phyloP scores from a whole-genome alignment of 2,797 vertebrate genomes.

The Macrochelys suwanniensis region DNA sequence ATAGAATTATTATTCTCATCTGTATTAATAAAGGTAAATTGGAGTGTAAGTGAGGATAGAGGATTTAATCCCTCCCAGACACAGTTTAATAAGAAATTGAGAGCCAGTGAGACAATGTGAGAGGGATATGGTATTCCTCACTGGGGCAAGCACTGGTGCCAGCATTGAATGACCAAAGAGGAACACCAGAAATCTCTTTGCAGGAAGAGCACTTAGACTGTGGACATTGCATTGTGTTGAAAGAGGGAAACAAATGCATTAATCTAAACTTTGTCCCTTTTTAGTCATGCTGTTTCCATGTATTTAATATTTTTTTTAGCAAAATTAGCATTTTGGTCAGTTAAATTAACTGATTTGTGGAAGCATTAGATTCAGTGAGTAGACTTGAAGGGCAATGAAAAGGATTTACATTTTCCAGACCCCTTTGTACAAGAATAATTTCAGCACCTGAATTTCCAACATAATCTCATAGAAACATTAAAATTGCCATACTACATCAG shows the following conservation, averaged over 20 bases:
- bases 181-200: not conserved
- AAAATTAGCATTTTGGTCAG: not conserved
- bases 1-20: conserved; percentile 29
- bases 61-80: conserved; percentile 34
- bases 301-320: not conserved
- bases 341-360: not conserved
- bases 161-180: not conserved
- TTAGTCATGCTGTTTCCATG: not conserved
- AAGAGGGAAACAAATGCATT: not conserved
- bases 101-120: not conserved
- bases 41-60: conserved; percentile 10
- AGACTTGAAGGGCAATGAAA: not conserved
- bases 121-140: not conserved
- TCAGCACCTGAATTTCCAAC: not conserved
- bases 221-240: not conserved
- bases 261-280: not conserved
- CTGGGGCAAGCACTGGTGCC: not conserved
- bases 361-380: not conserved
- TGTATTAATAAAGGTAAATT: conserved; percentile 41
- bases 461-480: not conserved
- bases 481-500: not conserved
- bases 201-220: not conserved
- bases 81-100: conserved; percentile 47
- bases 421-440: not conserved
- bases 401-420: not conserved